Evolutionary conservation across 2,888 invertebrate species (phyloP).

Genomic region (Euzophera pinguis): DNA sequence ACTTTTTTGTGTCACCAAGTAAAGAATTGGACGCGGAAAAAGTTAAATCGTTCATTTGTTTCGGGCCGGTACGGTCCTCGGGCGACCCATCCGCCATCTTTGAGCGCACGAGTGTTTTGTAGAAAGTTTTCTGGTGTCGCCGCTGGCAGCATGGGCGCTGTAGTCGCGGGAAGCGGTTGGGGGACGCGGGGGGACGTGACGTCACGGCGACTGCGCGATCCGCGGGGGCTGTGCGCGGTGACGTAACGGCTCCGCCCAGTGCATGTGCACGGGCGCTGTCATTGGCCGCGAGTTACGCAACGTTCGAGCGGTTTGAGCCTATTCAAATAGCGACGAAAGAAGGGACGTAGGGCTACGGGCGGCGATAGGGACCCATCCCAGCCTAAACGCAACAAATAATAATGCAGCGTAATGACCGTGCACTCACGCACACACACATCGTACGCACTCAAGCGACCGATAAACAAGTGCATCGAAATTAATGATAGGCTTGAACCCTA

Average conservation of each 20-base stretch:
- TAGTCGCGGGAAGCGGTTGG: conserved; percentile 49
- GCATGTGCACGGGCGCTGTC: conserved; percentile 73
- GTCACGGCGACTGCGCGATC: conserved; percentile 76
- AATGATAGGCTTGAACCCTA: conserved; percentile 28
- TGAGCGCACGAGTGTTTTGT: conserved; percentile 84
- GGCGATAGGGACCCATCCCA: conserved; percentile 64
- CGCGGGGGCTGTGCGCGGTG: conserved; percentile 67
- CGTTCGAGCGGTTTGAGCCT: conserved; percentile 59
- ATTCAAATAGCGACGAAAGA: conserved; percentile 65
- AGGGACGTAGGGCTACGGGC: conserved; percentile 63
- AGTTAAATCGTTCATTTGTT: conserved; percentile 78
- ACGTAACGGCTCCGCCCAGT: conserved; percentile 78
- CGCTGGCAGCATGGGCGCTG: conserved; percentile 60
- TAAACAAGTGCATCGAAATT: conserved; percentile 63
- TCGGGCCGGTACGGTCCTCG: conserved; percentile 80
- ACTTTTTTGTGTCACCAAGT: conserved; percentile 78
- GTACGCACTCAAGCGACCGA: conserved; percentile 25
- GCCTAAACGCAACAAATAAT: conserved; percentile 68
- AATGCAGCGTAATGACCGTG: conserved; percentile 66
- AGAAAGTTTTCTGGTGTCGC: conserved; percentile 54
- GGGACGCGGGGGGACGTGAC: conserved; percentile 52
- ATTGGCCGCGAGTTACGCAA: conserved; percentile 78
- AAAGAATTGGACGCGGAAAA: conserved; percentile 73
- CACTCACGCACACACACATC: conserved; percentile 42
- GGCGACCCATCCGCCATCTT: conserved; percentile 91